Base-by-base conservation (phyloP, 2,888 invertebrate species). In the Lasioglossum malachurum region DNA sequence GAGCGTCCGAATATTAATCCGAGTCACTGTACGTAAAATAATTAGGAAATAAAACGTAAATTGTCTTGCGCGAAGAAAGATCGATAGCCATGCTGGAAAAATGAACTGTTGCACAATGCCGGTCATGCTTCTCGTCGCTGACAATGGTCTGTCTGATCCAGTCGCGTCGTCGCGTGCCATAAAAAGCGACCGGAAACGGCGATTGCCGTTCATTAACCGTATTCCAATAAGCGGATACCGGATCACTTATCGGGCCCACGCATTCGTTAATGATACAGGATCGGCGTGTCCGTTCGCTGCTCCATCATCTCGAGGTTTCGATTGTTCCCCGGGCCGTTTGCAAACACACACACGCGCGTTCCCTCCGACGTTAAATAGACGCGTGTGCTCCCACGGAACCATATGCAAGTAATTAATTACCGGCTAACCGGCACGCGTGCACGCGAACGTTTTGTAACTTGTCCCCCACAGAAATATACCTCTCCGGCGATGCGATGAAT, bases 281-380 rank as follows among this genome's bases (percentile, higher is more conserved):
- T 83, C 82, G 78, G 44, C 60, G 60, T 53, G 79, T 38, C 75
- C 75, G 88, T 89, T 84, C 80, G 83, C 81, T 80, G 83, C 57
- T 84, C 75, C 82, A 79, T 75, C 77, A 82, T 88, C 81, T 53
- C 23, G 53, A 23, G 53, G 79, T 83, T 82, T 83, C 83, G 86
- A 90, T 90, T 87, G 88, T 87, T 89, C 85, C 83, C 86, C 83
- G 86, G 73, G 83, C 79, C 73, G 87, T 90, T 82, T 82, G 60
- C 60, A 5, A 60, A 69, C 78, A 75, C 86, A 74, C 81, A 77
- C 46, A 46, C 46, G 0, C 1, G 5, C 19, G 8, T 53, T 2
- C 23, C 49, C 23, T 0, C 46, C 53, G n/a, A 60, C 57, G 75
- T n/a, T 72, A 78, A 69, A 72, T 57, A 41, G 69, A 49, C 53